Percentiles rank a stretch among this genome's conserved stretches.
These are phyloP conservation scores for Magallana nippona DNA, from an alignment of 2,888 invertebrate genomes.

Conservation along the genomic window DNA sequence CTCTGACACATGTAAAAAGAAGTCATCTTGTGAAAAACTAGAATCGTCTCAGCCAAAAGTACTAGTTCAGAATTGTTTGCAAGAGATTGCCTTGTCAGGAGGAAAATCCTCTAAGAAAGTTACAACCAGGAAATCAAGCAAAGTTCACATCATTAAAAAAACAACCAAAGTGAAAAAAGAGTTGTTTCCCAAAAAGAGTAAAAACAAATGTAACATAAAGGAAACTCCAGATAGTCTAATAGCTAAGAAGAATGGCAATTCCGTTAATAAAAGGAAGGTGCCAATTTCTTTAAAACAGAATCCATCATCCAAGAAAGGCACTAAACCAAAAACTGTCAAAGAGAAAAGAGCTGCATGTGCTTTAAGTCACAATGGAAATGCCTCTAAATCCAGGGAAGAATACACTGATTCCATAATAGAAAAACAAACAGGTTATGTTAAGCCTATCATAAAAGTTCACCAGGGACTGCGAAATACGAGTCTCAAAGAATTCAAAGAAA, in stretches of 20 bases:
- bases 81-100: not conserved
- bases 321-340: not conserved
- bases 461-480: slow-evolving; percentile 5
- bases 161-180: not conserved
- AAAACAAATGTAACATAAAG: not conserved
- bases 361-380: not conserved
- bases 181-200: not conserved
- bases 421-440: not conserved
- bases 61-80: not conserved
- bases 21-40: not conserved
- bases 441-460: slow-evolving; percentile 6
- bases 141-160: not conserved
- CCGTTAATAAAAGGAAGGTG: not conserved
- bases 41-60: not conserved
- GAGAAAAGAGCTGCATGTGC: not conserved
- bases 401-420: not conserved
- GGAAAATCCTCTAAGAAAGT: not conserved
- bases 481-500: not conserved
- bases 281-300: not conserved
- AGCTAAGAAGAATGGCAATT: not conserved
- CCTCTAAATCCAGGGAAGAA: not conserved
- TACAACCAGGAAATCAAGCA: not conserved
- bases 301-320: not conserved
- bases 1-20: not conserved
- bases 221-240: not conserved